Percentiles rank a stretch among this genome's conserved stretches.
phyloP scores from a whole-genome alignment of 2,888 invertebrate species.

The Drosophila paranaensis region DNA sequence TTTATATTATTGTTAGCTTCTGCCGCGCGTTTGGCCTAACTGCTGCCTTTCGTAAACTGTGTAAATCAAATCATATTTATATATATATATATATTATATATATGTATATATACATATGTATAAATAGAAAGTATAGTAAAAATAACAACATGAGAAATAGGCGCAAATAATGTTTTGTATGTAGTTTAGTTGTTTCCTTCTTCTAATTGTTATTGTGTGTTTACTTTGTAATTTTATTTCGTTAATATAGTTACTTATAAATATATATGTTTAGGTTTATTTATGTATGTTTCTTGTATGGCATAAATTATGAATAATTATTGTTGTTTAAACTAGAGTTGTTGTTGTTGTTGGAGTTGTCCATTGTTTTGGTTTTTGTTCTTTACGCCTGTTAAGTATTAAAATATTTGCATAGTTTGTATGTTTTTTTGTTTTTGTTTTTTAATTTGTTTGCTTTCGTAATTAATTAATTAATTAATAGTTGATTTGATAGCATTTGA shows the following conservation, averaged over 20 bases:
- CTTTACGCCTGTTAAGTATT: slow-evolving; percentile 64
- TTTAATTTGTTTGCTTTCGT: slow-evolving; percentile 54
- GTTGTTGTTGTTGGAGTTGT: slow-evolving; percentile 8
- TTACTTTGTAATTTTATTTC: slow-evolving; percentile 36
- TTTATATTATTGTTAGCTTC: slow-evolving; percentile 68
- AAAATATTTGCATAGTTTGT: slow-evolving; percentile 76
- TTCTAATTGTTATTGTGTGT: slow-evolving; percentile 51
- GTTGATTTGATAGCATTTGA: slow-evolving; percentile 71
- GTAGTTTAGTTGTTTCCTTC: slow-evolving; percentile 45
- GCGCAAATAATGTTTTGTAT: slow-evolving; percentile 55
- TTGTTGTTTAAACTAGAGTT: slow-evolving; percentile 53
- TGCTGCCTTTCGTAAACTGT: slow-evolving; percentile 33
- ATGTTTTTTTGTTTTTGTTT: slow-evolving; percentile 1
- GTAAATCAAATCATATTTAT: neutral
- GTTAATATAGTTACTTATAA: slow-evolving; percentile 65
- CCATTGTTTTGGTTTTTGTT: neutral
- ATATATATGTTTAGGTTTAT: slow-evolving; percentile 68
- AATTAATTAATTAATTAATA: slow-evolving; percentile 70
- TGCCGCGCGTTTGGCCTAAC: slow-evolving; percentile 51
- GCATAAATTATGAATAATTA: slow-evolving; percentile 49
- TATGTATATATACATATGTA: neutral
- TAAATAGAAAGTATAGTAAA: slow-evolving; percentile 5
- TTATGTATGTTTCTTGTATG: slow-evolving; percentile 59
- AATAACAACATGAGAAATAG: slow-evolving; percentile 48
- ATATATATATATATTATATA: neutral